Conservation (phyloP, 2,888 invertebrate species). For the Dryobota labecula region DNA sequence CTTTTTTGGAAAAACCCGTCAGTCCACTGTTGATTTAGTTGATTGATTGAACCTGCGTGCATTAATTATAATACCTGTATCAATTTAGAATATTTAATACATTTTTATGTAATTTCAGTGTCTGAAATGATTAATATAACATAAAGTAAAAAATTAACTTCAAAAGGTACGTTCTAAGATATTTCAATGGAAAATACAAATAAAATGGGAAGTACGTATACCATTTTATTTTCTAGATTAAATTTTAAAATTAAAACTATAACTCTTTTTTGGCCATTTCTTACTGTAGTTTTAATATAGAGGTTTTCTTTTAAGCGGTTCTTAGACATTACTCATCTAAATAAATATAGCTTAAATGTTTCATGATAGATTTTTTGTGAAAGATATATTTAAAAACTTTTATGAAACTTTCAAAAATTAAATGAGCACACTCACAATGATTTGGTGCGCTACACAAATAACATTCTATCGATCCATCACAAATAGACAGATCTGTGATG, state of each 20-base stretch:
- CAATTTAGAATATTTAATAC: not conserved
- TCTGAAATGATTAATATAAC: conserved; percentile 1
- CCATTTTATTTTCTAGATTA: conserved; percentile 25
- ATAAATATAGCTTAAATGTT: conserved; percentile 21
- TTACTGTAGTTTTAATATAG: conserved; percentile 45
- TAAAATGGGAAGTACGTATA: conserved; percentile 5
- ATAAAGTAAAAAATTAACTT: not conserved
- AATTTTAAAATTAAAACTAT: conserved; percentile 44
- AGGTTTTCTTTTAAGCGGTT: conserved; percentile 11
- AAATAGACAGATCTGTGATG: not conserved
- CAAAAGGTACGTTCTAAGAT: conserved; percentile 2
- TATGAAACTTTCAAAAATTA: not conserved
- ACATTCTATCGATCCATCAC: not conserved
- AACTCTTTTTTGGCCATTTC: conserved; percentile 28
- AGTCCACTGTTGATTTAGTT: not conserved
- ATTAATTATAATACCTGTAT: not conserved
- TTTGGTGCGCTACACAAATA: not conserved
- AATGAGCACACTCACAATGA: not conserved
- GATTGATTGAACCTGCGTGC: conserved; percentile 15
- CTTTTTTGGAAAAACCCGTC: conserved; percentile 4
- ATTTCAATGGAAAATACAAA: not conserved
- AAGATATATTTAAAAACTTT: not conserved
- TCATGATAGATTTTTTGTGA: no score
- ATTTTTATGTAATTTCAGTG: no score
- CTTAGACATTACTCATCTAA: conserved; percentile 23